Evolutionary conservation across 2,113 vertebrate genomes (phyloP).

Genomic region (Tinamus guttatus): DNA sequence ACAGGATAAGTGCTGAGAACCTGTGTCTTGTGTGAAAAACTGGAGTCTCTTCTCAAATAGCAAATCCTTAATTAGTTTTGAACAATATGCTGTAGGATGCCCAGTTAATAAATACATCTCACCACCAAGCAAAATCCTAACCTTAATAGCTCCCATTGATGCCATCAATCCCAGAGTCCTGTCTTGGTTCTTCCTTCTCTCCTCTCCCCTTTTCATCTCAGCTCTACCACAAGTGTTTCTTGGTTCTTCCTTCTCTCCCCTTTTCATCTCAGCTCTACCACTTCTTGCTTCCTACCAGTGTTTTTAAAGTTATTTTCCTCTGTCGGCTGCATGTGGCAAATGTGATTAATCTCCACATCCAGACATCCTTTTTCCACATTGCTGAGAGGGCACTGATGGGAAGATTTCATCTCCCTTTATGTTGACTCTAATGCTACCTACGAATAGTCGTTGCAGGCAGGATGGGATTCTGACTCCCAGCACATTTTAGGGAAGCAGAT

Average conservation of each 20-base stretch:
- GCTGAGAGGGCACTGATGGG: not conserved
- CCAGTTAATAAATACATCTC: not conserved
- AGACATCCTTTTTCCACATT: not conserved
- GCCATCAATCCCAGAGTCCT: no score
- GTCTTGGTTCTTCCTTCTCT: not conserved
- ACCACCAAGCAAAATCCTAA: not conserved
- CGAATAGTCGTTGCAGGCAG: not conserved
- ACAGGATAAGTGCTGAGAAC: not conserved
- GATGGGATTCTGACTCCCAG: not conserved
- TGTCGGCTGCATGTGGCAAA: not conserved
- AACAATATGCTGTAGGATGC: not conserved
- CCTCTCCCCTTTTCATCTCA: not conserved
- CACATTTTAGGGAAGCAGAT: not conserved
- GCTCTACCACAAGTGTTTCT: not conserved
- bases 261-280: not conserved
- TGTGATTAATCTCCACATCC: not conserved
- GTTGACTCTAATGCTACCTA: not conserved
- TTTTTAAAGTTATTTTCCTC: not conserved
- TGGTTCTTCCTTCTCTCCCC: not conserved
- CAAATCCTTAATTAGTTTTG: rapidly evolving
- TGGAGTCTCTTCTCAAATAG: not conserved
- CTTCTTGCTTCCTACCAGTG: not conserved
- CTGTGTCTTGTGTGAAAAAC: not conserved
- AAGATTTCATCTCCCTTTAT: not conserved
- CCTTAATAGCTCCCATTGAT: not conserved